Conservation (phyloP, 2,797 vertebrate genomes). For the Myotis daubentonii region DNA sequence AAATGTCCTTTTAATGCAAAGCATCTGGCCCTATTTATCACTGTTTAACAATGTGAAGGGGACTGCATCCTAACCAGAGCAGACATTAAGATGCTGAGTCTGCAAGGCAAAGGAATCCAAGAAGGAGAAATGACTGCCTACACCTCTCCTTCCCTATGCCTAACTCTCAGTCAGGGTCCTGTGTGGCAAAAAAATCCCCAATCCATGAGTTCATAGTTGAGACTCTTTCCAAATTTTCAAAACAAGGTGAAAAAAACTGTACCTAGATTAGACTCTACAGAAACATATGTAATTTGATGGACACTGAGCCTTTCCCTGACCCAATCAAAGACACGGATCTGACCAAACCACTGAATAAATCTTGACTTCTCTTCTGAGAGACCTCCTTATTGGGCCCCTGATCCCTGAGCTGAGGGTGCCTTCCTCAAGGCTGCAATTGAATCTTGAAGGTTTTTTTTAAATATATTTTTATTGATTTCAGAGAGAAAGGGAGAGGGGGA, state of each 20-base stretch:
- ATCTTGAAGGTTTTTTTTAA: background rate
- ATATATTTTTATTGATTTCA: too few relatives aligned
- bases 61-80: slow-evolving; percentile 10
- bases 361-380: background rate
- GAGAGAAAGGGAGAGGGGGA: too few relatives aligned
- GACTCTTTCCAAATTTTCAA: background rate
- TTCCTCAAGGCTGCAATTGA: background rate
- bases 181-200: background rate
- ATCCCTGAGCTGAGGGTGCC: background rate
- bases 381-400: background rate
- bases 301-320: background rate
- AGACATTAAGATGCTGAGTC: slow-evolving; percentile 11
- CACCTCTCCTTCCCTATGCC: background rate
- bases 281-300: background rate
- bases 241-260: background rate
- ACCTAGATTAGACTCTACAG: background rate
- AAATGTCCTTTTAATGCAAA: slow-evolving; percentile 75
- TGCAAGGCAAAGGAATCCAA: background rate
- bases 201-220: background rate
- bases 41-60: slow-evolving; percentile 48
- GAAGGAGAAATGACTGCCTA: background rate
- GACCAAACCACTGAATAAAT: background rate
- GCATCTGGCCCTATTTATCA: slow-evolving; percentile 74
- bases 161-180: background rate
- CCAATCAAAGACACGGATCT: background rate